Evolutionary conservation across 2,888 invertebrate species (phyloP).

Genomic region (Agelastica alni): DNA sequence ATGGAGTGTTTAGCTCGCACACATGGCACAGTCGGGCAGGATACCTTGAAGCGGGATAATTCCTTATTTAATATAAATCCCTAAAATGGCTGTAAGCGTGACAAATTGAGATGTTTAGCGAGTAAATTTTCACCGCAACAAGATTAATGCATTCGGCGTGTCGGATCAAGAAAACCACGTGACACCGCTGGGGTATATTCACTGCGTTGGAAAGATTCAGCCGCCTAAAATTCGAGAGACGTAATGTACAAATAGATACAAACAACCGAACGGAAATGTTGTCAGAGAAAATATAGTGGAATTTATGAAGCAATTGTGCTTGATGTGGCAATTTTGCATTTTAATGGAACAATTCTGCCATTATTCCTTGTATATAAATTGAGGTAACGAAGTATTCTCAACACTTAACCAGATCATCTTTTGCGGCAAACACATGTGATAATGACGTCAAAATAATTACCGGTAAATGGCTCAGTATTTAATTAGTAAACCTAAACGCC

Average conservation of each 20-base stretch:
- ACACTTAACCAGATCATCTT: no score
- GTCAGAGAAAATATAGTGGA: not conserved
- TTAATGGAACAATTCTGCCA: slow-evolving; percentile 3
- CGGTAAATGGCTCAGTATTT: no score
- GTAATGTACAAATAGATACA: slow-evolving; percentile 1
- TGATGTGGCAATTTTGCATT: slow-evolving; percentile 1
- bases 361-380: no score
- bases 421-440: no score
- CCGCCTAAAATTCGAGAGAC: slow-evolving; percentile 9
- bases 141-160: slow-evolving; percentile 34
- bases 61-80: slow-evolving; percentile 25
- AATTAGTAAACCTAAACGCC: no score
- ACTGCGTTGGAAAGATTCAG: slow-evolving; percentile 22
- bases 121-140: slow-evolving; percentile 34
- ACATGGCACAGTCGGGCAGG: slow-evolving; percentile 19
- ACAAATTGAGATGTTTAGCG: slow-evolving; percentile 39
- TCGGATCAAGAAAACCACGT: slow-evolving; percentile 34
- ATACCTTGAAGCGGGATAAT: slow-evolving; percentile 21
- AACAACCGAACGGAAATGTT: slow-evolving; percentile 2
- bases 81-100: slow-evolving; percentile 31
- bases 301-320: not conserved
- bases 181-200: slow-evolving; percentile 21
- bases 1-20: slow-evolving; percentile 6
- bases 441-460: no score
- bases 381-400: no score